These are phyloP conservation scores for Clarias gariepinus DNA, from an alignment of 2,113 vertebrate genomes.

Conservation along the genomic window DNA sequence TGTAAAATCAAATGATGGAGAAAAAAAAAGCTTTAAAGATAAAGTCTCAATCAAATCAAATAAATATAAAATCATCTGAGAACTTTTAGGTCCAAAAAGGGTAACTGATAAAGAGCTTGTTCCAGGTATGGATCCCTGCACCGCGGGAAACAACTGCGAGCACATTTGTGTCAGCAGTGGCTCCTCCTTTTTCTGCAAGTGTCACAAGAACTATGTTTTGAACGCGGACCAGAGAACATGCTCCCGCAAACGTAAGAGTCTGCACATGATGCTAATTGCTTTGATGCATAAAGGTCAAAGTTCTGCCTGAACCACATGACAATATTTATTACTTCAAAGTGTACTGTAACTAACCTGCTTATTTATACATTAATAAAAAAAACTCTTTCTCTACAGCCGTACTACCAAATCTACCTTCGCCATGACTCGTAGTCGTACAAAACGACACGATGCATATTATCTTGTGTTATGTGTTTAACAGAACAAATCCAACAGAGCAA, in stretches of 20 bases:
- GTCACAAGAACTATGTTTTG: slow-evolving; percentile 68
- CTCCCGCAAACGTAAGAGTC: slow-evolving; percentile 72
- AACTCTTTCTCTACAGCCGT: slow-evolving; percentile 4
- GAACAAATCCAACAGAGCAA: slow-evolving; percentile 15
- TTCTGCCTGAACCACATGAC: not conserved
- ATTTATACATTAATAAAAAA: not conserved
- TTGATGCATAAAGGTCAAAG: not conserved
- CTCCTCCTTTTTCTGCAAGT: slow-evolving; percentile 63
- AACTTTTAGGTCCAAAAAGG: too few relatives aligned
- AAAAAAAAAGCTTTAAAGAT: slow-evolving; percentile 1
- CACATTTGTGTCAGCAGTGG: slow-evolving; percentile 69
- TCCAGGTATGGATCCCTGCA: slow-evolving; percentile 65
- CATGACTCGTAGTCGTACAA: slow-evolving; percentile 34
- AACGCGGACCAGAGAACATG: slow-evolving; percentile 71
- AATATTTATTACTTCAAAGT: not conserved
- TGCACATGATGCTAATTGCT: slow-evolving; percentile 20
- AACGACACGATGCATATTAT: slow-evolving; percentile 30
- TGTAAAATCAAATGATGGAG: slow-evolving; percentile 11
- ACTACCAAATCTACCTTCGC: slow-evolving; percentile 4
- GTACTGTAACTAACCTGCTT: slow-evolving; percentile 15
- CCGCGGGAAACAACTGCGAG: slow-evolving; percentile 65
- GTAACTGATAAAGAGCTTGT: slow-evolving; percentile 38
- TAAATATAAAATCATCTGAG: not conserved
- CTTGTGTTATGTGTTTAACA: slow-evolving; percentile 12
- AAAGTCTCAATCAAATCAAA: not conserved